These are phyloP conservation scores for Cantharis rustica DNA, from an alignment of 2,888 invertebrate species.

Conservation along the genomic window DNA sequence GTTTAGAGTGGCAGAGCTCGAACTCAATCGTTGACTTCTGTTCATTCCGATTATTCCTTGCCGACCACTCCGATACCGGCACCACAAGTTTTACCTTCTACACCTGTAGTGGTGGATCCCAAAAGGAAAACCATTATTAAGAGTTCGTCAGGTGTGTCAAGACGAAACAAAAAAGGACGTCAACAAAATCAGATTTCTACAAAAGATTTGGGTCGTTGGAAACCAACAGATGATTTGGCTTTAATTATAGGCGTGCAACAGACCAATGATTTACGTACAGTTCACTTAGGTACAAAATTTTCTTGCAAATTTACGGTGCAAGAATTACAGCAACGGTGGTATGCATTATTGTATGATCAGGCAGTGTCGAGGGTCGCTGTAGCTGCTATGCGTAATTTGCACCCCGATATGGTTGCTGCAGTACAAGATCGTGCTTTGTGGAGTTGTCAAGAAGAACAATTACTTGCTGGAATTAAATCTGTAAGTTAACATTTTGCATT, in stretches of 20 bases:
- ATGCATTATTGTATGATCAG: constrained; percentile 93
- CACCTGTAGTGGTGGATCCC: constrained; percentile 44
- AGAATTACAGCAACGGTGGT: constrained; percentile 96
- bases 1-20: constrained; percentile 52
- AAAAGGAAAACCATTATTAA: constrained; percentile 56
- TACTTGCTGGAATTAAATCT: constrained; percentile 80
- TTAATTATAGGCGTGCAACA: constrained; percentile 92
- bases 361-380: constrained; percentile 89
- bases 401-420: constrained; percentile 85
- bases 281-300: constrained; percentile 93
- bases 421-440: constrained; percentile 89
- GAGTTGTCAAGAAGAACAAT: constrained; percentile 86
- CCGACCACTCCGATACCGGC: constrained; percentile 47
- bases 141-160: constrained; percentile 52
- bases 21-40: constrained; percentile 48
- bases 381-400: constrained; percentile 90
- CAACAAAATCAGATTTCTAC: constrained; percentile 73
- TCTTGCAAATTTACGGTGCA: constrained; percentile 92
- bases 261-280: constrained; percentile 78
- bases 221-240: constrained; percentile 94
- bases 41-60: constrained; percentile 50
- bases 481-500: constrained; percentile 57
- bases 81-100: constrained; percentile 47
- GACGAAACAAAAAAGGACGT: constrained; percentile 65
- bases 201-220: constrained; percentile 93